Base-by-base conservation (phyloP, 2,113 vertebrate species). In the Ageneiosus marmoratus region DNA sequence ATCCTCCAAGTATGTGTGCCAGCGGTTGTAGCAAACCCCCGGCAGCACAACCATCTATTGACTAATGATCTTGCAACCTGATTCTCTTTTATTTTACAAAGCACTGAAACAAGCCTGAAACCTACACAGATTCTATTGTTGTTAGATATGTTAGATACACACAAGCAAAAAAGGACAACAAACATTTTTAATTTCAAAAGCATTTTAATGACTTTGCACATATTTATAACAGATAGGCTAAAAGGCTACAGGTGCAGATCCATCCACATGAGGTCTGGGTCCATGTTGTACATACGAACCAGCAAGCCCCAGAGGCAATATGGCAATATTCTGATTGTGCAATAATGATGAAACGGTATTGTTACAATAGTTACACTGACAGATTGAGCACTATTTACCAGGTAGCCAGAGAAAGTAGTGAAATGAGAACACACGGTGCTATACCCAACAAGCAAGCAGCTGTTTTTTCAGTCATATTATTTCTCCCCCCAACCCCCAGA, bases 141-240 rank as follows among this genome's bases (percentile, higher is more conserved):
- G 13, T 48, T 73, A 44, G 69, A 24, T 24, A 9, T 50, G 16
- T n/a, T n/a, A n/a, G n/a, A 50, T 73, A 2, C 27, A 0, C 63
- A 72, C n/a, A 29, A 51, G 18, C 13, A 50, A 55, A 12, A 5
- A 27, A 72, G 24, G 34, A 67, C 58, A 53, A 13, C 34, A 78
- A 44, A 62, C 16, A 29, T 48, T 77, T 41, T 41, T 91, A 93
- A 95, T 96, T 96, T 98, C 97, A 96, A 98, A 97, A 97, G 97
- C 97, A 96, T 96, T 97, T 83, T 99, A 99, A 97, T 99, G 96
- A 97, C 96, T 95, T 97, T 92, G 94, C 96, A 97, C 96, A 95
- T 96, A 96, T 97, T 95, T 95, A 95, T 73, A 76, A 96, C 95
- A 95, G 95, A 94, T 88, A 94, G 79, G 94, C 95, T 94, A 94